Conservation (phyloP, 2,113 vertebrate genomes). For the Nannobrachium achirus region DNA sequence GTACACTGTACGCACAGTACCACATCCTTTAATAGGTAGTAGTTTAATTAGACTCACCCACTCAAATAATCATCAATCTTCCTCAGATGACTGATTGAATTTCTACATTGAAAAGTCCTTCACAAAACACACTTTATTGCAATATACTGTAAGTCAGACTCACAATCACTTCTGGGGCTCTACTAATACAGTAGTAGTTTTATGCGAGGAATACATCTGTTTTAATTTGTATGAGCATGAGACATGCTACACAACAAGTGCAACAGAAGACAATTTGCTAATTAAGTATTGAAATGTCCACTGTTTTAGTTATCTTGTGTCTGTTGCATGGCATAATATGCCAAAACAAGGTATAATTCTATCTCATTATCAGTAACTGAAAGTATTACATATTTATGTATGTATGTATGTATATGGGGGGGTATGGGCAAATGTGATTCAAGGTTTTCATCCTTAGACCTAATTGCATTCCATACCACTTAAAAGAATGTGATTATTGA, state of each 20-base stretch:
- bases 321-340: slow-evolving; percentile 45
- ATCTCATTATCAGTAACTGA: slow-evolving; percentile 28
- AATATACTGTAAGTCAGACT: slow-evolving; percentile 44
- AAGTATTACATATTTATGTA: slow-evolving; percentile 43
- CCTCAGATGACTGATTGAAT: no score
- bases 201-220: slow-evolving; percentile 25
- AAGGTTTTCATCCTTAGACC: slow-evolving; percentile 36
- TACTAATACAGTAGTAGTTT: slow-evolving; percentile 25
- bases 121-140: slow-evolving; percentile 32
- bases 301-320: slow-evolving; percentile 27
- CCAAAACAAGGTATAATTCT: slow-evolving; percentile 35
- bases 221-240: slow-evolving; percentile 23
- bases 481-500: slow-evolving; percentile 25
- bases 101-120: slow-evolving; percentile 34
- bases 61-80: no score
- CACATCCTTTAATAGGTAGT: slow-evolving; percentile 1
- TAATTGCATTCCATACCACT: slow-evolving; percentile 29
- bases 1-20: neutral
- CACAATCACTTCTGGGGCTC: slow-evolving; percentile 46
- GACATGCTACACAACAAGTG: slow-evolving; percentile 10
- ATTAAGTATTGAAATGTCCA: slow-evolving; percentile 9
- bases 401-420: no score
- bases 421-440: slow-evolving; percentile 33
- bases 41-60: neutral
- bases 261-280: neutral